phyloP scores from a whole-genome alignment of 2,113 vertebrate species.

The Bos taurus region DNA sequence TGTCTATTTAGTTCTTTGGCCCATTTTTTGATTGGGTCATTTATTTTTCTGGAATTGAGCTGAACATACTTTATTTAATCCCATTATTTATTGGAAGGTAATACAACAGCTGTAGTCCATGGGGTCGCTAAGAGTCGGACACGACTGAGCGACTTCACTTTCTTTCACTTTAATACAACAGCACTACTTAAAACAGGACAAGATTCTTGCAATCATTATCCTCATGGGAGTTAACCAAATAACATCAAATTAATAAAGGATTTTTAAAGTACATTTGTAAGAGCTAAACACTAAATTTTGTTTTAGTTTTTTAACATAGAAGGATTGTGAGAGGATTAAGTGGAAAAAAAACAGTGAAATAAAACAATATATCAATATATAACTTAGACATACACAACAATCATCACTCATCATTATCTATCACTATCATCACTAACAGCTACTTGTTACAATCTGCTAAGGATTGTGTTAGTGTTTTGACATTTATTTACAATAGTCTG shows the following conservation, averaged over 20 bases:
- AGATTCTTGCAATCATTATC: not conserved
- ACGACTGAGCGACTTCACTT: too few species aligned
- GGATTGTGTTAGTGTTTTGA: not conserved
- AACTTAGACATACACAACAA: not conserved
- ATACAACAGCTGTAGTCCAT: not conserved
- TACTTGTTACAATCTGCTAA: not conserved
- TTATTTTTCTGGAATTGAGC: too few species aligned
- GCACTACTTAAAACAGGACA: not conserved
- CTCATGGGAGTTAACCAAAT: not conserved
- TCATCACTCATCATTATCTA: not conserved
- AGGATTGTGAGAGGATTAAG: not conserved
- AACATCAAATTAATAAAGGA: not conserved
- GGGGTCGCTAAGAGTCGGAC: too few species aligned
- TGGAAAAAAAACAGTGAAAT: not conserved
- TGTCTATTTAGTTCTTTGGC: too few species aligned
- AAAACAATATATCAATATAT: not conserved
- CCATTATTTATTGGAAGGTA: not conserved
- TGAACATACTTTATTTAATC: not conserved
- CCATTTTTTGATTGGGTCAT: too few species aligned
- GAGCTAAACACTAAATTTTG: not conserved
- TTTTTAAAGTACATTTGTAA: conserved; percentile 24
- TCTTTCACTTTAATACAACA: not conserved
- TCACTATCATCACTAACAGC: not conserved
- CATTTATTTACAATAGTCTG: conserved; percentile 3
- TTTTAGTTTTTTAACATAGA: not conserved